Percentiles rank a stretch among this genome's conserved stretches.
Conservation (phyloP, 1,140 invertebrate species). For the Pseudobourletiella spinata region DNA sequence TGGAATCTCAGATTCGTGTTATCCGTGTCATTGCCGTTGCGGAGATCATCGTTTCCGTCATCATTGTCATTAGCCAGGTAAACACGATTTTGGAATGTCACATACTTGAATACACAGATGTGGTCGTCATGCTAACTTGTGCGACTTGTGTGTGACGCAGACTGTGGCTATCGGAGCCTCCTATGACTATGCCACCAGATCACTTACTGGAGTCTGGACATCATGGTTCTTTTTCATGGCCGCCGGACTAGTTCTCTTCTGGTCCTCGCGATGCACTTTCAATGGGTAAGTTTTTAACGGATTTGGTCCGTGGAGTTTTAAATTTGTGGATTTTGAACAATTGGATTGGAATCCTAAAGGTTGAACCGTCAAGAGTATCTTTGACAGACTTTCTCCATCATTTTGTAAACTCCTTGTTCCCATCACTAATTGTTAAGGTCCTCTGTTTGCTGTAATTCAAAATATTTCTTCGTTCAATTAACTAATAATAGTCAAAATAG, state of each 20-base stretch:
- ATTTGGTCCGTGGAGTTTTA: too few species aligned
- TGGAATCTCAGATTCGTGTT: conserved; percentile 23
- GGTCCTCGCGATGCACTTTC: conserved; percentile 33
- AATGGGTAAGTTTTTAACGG: too few species aligned
- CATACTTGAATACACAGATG: not conserved
- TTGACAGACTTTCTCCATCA: too few species aligned
- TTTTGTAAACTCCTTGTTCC: too few species aligned
- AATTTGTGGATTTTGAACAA: too few species aligned
- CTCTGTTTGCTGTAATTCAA: too few species aligned
- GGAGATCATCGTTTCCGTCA: conserved; percentile 19
- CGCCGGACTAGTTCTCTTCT: conserved; percentile 28
- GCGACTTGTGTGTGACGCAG: conserved; percentile 8
- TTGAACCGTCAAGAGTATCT: too few species aligned
- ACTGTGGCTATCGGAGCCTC: conserved; percentile 32
- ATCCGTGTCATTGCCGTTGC: conserved; percentile 24
- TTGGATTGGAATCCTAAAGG: too few species aligned
- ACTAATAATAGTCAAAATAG: too few species aligned
- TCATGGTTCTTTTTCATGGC: conserved; percentile 35
- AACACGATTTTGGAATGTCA: not conserved
- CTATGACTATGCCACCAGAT: conserved; percentile 29
- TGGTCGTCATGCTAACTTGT: not conserved
- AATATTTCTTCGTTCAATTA: too few species aligned
- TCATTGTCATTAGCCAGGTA: conserved; percentile 32
- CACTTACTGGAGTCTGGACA: conserved; percentile 35
- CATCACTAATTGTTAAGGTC: too few species aligned